Evolutionary conservation across 2,888 invertebrate species (phyloP).

Genomic region (Oegoconia quadripuncta): DNA sequence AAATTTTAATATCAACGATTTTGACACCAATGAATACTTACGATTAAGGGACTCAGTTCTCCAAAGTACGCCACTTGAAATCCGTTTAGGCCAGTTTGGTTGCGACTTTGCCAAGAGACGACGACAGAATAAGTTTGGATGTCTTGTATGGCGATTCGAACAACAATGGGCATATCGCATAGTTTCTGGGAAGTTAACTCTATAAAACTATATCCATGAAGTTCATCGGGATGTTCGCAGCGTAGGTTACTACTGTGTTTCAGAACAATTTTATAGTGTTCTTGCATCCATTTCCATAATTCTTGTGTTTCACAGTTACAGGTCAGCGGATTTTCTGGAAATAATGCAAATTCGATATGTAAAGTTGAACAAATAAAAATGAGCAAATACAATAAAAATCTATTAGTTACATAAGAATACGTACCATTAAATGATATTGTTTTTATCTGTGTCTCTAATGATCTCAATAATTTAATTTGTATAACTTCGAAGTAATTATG

Average conservation of each 20-base stretch:
- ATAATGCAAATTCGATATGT: no score
- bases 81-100: constrained; percentile 90
- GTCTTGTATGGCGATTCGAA: constrained; percentile 91
- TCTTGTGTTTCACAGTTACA: constrained; percentile 95
- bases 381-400: background rate
- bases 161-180: constrained; percentile 90
- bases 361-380: background rate
- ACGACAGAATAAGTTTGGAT: constrained; percentile 92
- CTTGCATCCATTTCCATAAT: constrained; percentile 94
- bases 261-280: constrained; percentile 87
- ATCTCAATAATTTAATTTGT: constrained; percentile 86
- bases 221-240: constrained; percentile 91
- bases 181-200: constrained; percentile 89
- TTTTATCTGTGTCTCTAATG: constrained; percentile 90
- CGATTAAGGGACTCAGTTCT: constrained; percentile 70
- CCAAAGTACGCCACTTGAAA: constrained; percentile 92
- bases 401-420: constrained; percentile 30
- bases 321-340: constrained; percentile 90
- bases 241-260: constrained; percentile 81
- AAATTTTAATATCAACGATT: background rate
- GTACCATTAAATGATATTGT: constrained; percentile 89
- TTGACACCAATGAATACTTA: constrained; percentile 57
- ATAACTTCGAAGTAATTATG: constrained; percentile 90
- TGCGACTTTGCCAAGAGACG: constrained; percentile 93
- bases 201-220: constrained; percentile 87